Evolutionary conservation across 2,888 invertebrate species (phyloP).

Genomic region (Phania funesta): DNA sequence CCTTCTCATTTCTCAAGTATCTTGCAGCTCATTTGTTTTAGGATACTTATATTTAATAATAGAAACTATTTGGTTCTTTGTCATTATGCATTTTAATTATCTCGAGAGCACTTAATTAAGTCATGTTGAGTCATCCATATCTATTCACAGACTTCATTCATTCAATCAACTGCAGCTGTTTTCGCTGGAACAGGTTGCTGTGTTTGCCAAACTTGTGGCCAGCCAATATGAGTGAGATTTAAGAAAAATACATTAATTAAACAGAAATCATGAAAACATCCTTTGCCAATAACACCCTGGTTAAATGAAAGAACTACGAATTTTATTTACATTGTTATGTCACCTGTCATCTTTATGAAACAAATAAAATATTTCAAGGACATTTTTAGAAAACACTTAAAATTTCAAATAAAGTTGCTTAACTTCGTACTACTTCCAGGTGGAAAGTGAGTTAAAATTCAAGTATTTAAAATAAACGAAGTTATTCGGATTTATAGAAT

Average conservation of each 20-base stretch:
- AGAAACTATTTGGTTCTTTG: constrained; percentile 41
- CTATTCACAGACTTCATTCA: neutral
- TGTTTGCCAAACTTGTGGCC: constrained; percentile 51
- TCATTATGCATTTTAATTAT: constrained; percentile 63
- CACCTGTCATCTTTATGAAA: too few relatives aligned
- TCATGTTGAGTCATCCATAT: constrained; percentile 45
- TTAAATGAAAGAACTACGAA: too few relatives aligned
- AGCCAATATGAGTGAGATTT: constrained; percentile 9
- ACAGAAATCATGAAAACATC: neutral
- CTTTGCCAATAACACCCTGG: neutral
- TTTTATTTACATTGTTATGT: too few relatives aligned
- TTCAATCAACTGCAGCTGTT: constrained; percentile 37
- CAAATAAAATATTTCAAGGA: too few relatives aligned
- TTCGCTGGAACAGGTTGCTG: constrained; percentile 55
- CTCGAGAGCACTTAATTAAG: constrained; percentile 57
- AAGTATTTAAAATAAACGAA: too few relatives aligned
- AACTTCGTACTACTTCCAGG: too few relatives aligned
- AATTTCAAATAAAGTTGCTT: too few relatives aligned
- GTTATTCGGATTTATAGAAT: too few relatives aligned
- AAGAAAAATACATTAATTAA: neutral
- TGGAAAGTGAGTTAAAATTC: too few relatives aligned
- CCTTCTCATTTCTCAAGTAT: constrained; percentile 25
- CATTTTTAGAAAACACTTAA: too few relatives aligned
- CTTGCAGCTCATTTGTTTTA: constrained; percentile 63
- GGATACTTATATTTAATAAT: neutral